Conservation (phyloP, 2,113 vertebrate species). For the Burhinus oedicnemus region DNA sequence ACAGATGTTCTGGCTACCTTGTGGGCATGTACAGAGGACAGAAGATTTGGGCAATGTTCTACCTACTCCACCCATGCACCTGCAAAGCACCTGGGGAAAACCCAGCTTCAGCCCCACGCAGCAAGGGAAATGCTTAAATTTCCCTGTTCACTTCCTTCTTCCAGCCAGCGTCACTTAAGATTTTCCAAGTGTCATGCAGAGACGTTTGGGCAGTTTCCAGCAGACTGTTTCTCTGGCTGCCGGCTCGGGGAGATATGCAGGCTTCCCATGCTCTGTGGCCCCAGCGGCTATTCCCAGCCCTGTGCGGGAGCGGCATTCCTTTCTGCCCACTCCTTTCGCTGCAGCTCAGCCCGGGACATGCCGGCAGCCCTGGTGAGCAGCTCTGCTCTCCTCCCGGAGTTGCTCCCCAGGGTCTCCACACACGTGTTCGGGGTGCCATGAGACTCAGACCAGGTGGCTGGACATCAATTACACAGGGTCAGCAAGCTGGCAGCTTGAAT, state of each 20-base stretch:
- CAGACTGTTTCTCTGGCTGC: slow-evolving; percentile 42
- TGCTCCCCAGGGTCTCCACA: not conserved
- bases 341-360: not conserved
- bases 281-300: slow-evolving; percentile 66
- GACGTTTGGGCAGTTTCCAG: slow-evolving; percentile 26
- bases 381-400: not conserved
- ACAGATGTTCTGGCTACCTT: not conserved
- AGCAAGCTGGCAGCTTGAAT: not conserved
- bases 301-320: slow-evolving; percentile 49
- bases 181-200: slow-evolving; percentile 21
- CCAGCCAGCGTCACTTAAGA: not conserved
- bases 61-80: not conserved
- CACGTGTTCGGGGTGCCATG: not conserved
- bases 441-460: not conserved
- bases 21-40: rapidly evolving
- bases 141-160: not conserved
- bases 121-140: not conserved
- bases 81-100: not conserved
- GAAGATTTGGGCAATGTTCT: not conserved
- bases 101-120: not conserved
- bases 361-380: not conserved
- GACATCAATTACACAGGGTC: not conserved
- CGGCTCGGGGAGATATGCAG: not conserved
- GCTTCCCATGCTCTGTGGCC: slow-evolving; percentile 67
- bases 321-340: slow-evolving; percentile 52